Evolutionary conservation across 2,113 vertebrate species (phyloP).

Genomic region (Tupaia chinensis): DNA sequence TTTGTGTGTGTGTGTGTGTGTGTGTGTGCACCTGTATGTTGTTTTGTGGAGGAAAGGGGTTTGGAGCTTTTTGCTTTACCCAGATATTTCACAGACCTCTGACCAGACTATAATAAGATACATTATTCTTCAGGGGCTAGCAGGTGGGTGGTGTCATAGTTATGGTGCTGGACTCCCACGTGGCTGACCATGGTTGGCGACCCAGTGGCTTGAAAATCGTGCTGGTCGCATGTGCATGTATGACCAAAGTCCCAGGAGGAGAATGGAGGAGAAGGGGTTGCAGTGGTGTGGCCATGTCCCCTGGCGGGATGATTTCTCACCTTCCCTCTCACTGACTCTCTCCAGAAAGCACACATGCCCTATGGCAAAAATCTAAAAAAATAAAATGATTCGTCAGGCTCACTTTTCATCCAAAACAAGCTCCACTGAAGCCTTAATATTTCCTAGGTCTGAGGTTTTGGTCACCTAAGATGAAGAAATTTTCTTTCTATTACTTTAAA

Average conservation of each 20-base stretch:
- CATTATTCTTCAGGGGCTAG: no score
- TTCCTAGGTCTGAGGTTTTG: background rate
- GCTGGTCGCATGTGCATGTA: no score
- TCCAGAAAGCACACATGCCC: no score
- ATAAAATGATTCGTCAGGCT: background rate
- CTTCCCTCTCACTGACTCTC: no score
- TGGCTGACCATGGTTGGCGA: no score
- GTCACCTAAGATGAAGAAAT: slow-evolving; percentile 36
- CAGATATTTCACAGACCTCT: slow-evolving; percentile 10
- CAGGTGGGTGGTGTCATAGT: no score
- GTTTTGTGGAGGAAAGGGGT: background rate
- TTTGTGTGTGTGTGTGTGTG: background rate
- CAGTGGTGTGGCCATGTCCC: no score
- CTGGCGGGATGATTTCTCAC: no score
- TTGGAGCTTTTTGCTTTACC: background rate
- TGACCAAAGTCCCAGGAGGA: no score
- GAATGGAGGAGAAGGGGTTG: no score
- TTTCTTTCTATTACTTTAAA: slow-evolving; percentile 59
- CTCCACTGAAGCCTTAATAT: background rate
- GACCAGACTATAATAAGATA: background rate
- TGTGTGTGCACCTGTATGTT: background rate
- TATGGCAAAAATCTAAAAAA: background rate
- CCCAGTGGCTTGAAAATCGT: no score
- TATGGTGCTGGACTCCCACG: no score
- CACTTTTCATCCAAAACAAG: slow-evolving; percentile 16